A percentile compares a stretch with the other conserved stretches of the same genome.
Evolutionary conservation across 2,113 vertebrate genomes (phyloP).

Genomic region (Neolamprologus devosi): DNA sequence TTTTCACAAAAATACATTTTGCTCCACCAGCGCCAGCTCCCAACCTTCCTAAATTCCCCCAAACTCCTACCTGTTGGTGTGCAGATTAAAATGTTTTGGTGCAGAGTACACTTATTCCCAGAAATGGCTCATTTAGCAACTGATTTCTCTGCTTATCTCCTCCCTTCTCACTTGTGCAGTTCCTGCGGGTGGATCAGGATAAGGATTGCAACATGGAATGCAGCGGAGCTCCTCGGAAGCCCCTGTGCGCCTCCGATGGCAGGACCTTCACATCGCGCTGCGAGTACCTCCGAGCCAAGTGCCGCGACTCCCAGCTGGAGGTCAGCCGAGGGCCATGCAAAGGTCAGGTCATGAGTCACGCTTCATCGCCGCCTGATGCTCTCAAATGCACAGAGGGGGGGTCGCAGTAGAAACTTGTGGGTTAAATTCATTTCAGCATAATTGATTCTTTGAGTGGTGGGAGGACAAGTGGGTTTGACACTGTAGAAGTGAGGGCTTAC

Average conservation of each 20-base stretch:
- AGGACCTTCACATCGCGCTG: slow-evolving; percentile 93
- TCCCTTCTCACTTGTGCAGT: slow-evolving; percentile 64
- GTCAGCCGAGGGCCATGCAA: slow-evolving; percentile 90
- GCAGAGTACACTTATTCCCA: background rate
- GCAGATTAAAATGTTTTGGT: background rate
- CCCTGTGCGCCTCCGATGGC: slow-evolving; percentile 90
- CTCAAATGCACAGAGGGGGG: slow-evolving; percentile 10
- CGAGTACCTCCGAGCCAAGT: slow-evolving; percentile 94
- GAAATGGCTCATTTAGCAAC: background rate
- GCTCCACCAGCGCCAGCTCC: background rate
- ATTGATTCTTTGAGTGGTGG: slow-evolving; percentile 57
- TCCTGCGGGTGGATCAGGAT: slow-evolving; percentile 93
- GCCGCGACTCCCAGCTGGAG: slow-evolving; percentile 91
- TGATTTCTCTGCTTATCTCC: background rate
- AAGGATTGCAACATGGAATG: slow-evolving; percentile 91
- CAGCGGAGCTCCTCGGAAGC: slow-evolving; percentile 78
- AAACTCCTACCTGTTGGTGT: slow-evolving; percentile 1
- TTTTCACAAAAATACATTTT: background rate
- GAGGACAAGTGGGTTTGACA: slow-evolving; percentile 37
- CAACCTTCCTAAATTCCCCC: background rate
- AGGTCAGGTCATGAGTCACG: slow-evolving; percentile 77
- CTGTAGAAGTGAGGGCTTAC: background rate
- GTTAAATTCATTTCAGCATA: slow-evolving; percentile 63
- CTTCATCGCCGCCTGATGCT: slow-evolving; percentile 37
- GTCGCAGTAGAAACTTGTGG: slow-evolving; percentile 38